phyloP scores from a whole-genome alignment of 2,113 vertebrate genomes.

The Caretta caretta region DNA sequence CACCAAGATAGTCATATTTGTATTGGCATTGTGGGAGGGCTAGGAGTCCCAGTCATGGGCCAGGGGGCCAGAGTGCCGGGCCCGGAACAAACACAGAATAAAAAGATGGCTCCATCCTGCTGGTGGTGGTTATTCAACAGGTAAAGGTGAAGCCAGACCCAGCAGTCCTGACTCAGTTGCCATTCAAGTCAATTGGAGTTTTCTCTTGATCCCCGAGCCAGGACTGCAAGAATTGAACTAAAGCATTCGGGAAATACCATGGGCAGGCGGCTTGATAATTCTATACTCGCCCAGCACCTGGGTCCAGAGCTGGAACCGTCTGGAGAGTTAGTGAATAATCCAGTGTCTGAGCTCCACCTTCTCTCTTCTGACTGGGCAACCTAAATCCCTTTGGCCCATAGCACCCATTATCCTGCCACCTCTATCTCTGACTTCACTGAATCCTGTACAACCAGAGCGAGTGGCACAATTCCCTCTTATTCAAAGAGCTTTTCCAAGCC shows the following conservation, averaged over 20 bases:
- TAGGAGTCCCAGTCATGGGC: background rate
- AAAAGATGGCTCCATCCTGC: background rate
- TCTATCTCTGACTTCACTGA: background rate
- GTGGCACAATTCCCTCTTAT: fast-evolving
- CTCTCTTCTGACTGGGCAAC: background rate
- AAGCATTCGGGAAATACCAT: background rate
- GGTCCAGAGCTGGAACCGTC: background rate
- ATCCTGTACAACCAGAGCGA: background rate
- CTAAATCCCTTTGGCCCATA: fast-evolving
- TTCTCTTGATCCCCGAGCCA: background rate
- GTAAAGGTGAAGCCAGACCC: background rate
- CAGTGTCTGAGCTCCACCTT: background rate
- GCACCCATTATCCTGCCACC: background rate
- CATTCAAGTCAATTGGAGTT: background rate
- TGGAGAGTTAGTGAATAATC: background rate
- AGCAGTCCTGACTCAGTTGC: background rate
- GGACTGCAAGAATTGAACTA: background rate
- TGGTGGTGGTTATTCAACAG: background rate
- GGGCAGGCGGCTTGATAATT: background rate
- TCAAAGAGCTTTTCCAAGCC: background rate
- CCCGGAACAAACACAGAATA: background rate
- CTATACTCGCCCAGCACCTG: background rate
- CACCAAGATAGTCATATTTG: background rate
- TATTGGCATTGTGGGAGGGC: background rate
- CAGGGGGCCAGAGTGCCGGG: background rate